Percentiles rank a stretch among this genome's conserved stretches.
Conservation (phyloP, 2,888 invertebrate species). For the Autographa pulchrina region DNA sequence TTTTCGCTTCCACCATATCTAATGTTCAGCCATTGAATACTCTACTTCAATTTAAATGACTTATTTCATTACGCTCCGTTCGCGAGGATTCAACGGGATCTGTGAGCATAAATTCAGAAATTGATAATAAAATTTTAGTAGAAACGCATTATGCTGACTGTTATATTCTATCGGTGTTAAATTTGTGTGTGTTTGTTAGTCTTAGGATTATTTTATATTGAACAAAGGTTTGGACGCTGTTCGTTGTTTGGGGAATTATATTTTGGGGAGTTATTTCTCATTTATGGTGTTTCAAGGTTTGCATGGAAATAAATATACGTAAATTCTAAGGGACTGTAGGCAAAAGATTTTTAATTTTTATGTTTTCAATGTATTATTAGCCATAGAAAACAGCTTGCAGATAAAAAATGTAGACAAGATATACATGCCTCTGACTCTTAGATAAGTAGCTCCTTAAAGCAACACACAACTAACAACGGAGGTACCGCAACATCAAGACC, state of each 20-base stretch:
- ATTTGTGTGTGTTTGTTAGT: conserved; percentile 34
- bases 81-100: conserved; percentile 74
- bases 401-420: too few species aligned
- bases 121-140: conserved; percentile 87
- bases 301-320: neutral
- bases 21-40: conserved; percentile 86
- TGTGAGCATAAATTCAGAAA: conserved; percentile 82
- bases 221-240: conserved; percentile 14
- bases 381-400: too few species aligned
- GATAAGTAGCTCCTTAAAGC: too few species aligned
- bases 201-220: conserved; percentile 10
- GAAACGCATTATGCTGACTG: conserved; percentile 69
- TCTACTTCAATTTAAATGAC: conserved; percentile 89
- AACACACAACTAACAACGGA: too few species aligned
- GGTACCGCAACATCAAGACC: too few species aligned
- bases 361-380: too few species aligned
- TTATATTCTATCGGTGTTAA: conserved; percentile 43
- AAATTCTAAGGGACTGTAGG: too few species aligned
- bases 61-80: conserved; percentile 84
- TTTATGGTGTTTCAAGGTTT: neutral
- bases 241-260: neutral
- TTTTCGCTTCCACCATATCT: conserved; percentile 80
- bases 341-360: too few species aligned
- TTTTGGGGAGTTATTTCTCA: neutral
- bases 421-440: too few species aligned